phyloP scores from a whole-genome alignment of 2,113 vertebrate species.

The Sinocyclocheilus maitianheensis region DNA sequence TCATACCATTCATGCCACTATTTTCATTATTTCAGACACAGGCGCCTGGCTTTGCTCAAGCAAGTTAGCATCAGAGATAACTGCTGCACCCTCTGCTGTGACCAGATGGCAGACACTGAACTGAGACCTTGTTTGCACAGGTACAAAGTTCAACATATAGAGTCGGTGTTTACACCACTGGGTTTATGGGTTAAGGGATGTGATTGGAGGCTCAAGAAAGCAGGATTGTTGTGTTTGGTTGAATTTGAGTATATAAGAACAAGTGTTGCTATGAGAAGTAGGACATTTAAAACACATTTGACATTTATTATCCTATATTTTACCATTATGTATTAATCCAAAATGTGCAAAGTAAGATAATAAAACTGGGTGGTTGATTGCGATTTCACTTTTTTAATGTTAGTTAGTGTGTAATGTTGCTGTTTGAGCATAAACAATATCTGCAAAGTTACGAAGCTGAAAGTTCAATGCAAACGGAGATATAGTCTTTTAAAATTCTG shows the following conservation, averaged over 20 bases:
- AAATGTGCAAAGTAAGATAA: no score
- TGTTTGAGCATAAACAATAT: no score
- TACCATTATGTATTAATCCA: no score
- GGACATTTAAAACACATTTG: background rate
- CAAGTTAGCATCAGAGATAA: constrained; percentile 98
- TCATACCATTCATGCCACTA: background rate
- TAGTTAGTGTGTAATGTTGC: no score
- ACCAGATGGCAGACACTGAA: constrained; percentile 95
- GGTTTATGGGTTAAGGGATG: background rate
- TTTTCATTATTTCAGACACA: constrained; percentile 79
- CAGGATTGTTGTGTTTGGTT: no score
- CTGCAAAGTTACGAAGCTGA: no score
- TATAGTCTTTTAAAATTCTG: no score
- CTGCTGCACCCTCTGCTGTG: constrained; percentile 97
- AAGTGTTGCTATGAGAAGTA: background rate
- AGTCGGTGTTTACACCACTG: background rate
- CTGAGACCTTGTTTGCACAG: constrained; percentile 95
- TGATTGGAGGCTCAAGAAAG: background rate
- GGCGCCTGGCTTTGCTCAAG: constrained; percentile 92
- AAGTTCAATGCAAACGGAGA: no score
- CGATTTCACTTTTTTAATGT: no score
- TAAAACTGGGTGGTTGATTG: no score
- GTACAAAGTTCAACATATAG: constrained; percentile 68
- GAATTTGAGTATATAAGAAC: background rate
- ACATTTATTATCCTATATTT: no score